These are phyloP conservation scores for Pipa parva DNA, from an alignment of 2,113 vertebrate species.

Conservation along the genomic window DNA sequence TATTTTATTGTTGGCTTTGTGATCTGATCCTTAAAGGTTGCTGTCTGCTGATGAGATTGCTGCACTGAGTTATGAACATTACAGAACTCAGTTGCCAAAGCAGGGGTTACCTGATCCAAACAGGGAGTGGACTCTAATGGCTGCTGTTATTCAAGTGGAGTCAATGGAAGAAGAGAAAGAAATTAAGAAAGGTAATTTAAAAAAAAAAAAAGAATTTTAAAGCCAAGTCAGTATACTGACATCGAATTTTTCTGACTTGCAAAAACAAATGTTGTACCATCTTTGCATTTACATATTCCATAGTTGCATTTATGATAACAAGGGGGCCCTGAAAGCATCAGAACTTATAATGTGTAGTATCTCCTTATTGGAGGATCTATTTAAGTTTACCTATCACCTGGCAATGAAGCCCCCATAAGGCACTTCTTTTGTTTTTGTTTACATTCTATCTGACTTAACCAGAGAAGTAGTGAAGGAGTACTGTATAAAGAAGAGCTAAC, in stretches of 20 bases:
- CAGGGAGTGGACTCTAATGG: slow-evolving; percentile 84
- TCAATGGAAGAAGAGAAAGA: background rate
- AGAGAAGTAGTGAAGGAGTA: no score
- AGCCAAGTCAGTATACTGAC: no score
- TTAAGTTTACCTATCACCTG: no score
- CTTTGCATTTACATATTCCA: no score
- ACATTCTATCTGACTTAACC: no score
- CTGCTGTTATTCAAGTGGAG: slow-evolving; percentile 70
- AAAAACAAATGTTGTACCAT: accelerated
- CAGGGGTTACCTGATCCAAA: slow-evolving; percentile 78
- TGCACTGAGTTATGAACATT: slow-evolving; percentile 70
- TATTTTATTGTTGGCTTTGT: background rate
- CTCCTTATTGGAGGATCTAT: no score
- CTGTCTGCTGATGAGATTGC: slow-evolving; percentile 77
- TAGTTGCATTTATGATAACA: no score
- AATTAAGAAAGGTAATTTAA: background rate
- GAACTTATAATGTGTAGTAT: no score
- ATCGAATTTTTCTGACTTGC: background rate
- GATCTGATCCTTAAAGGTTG: slow-evolving; percentile 46
- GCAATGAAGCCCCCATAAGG: no score
- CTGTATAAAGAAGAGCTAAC: no score
- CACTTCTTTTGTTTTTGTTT: no score
- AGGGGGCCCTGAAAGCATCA: no score
- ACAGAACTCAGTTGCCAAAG: slow-evolving; percentile 66
- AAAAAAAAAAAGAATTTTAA: background rate